phyloP scores from a whole-genome alignment of 1,140 invertebrate genomes.

The Nylanderia fulva region DNA sequence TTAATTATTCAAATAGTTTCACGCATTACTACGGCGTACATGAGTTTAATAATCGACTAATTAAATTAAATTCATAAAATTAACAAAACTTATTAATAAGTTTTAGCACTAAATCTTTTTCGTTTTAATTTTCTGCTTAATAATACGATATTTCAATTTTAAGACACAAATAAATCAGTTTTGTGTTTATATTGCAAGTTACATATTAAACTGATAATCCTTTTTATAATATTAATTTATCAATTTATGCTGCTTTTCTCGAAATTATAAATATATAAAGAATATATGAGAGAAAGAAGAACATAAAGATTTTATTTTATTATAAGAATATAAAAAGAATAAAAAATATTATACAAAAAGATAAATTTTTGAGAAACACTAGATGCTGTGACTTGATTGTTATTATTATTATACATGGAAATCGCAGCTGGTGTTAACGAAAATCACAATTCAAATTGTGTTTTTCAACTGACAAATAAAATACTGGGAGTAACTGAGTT shows the following conservation, averaged over 20 bases:
- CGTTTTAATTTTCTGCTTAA: too few species aligned
- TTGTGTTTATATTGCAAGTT: neutral
- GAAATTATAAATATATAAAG: neutral
- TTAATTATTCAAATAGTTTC: slow-evolving; percentile 36
- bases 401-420: neutral
- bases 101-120: neutral
- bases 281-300: too few species aligned
- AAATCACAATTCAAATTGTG: slow-evolving; percentile 13
- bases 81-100: slow-evolving; percentile 2
- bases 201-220: neutral
- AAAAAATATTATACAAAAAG: neutral
- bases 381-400: neutral
- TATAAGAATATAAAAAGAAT: neutral
- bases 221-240: neutral
- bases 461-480: neutral
- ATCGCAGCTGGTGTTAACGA: neutral
- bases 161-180: neutral
- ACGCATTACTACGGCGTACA: neutral
- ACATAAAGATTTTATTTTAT: too few species aligned
- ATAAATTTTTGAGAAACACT: neutral
- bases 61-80: slow-evolving; percentile 15
- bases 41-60: neutral
- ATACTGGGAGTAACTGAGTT: neutral
- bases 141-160: neutral
- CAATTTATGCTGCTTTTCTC: neutral